Base-by-base conservation (phyloP, 2,888 invertebrate species). In the Oeneis ivallda region DNA sequence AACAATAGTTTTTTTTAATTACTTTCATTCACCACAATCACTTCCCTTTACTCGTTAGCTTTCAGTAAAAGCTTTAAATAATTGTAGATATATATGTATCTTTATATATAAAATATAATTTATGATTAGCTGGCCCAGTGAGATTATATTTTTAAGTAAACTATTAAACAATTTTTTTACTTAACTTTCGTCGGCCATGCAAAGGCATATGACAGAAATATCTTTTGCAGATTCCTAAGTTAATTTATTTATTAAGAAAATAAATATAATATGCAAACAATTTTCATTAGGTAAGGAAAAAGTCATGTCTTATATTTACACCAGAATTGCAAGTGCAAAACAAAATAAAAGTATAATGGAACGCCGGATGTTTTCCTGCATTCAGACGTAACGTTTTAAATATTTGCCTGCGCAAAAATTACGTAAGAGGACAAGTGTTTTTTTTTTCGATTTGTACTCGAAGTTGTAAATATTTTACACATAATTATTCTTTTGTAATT, bases 391-490 rank as follows among this genome's bases (percentile, higher is more conserved):
- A 45, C 45, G n/a, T 39, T 49, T 17, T 49, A 13, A 15, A n/a
- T n/a, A 4, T 52, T 61, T 39, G 60, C 39, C 19, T 11, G 26
- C 6, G 53, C 62, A 62, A 53, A 53, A 17, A 26, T 62, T 2
- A 45, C n/a, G 2, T 43, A 26, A 41, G 37, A 39, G 17, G 26
- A 19, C n/a, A 41, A 15, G n/a, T 19, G 26, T 52, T 41, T 10
- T 37, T 39, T 54, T 57, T 64, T 62, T 69, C 66, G 78, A 81
- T 80, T 78, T 79, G 75, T 76, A 79, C 79, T 82, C 82, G 78
- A 89, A 88, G 90, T 87, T 92, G 91, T 92, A 91, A 86, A 92
- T 92, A 91, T 90, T 89, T 87, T 86, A 88, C 79, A 82, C 80
- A 81, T 83, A n/a, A n/a, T n/a, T n/a, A 84, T 83, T 47, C 8